phyloP scores from a whole-genome alignment of 2,113 vertebrate genomes.

The Pomatorhinus ruficollis region DNA sequence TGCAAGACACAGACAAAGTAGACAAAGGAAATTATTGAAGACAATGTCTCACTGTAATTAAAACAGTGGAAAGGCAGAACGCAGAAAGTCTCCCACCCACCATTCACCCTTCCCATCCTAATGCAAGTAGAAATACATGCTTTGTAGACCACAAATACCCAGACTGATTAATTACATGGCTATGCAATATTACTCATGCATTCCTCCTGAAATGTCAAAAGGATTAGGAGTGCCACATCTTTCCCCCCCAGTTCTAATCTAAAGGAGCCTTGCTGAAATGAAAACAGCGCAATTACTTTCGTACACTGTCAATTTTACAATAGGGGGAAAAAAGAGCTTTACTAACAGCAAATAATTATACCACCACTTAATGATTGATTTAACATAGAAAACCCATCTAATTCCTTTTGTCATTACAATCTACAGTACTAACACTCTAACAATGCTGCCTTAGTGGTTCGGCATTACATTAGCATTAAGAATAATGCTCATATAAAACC shows the following conservation, averaged over 20 bases:
- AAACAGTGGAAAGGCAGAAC: conserved; percentile 49
- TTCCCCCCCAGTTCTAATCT: conserved; percentile 69
- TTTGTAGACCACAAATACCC: conserved; percentile 66
- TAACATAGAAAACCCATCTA: conserved; percentile 77
- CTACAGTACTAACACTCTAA: conserved; percentile 71
- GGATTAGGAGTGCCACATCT: conserved; percentile 73
- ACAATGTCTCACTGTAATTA: conserved; percentile 68
- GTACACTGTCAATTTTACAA: conserved; percentile 75
- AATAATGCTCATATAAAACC: conserved; percentile 70
- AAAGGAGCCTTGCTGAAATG: conserved; percentile 72
- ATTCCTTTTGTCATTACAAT: conserved; percentile 77
- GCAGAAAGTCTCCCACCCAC: conserved; percentile 58
- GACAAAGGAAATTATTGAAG: conserved; percentile 68
- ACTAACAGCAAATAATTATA: conserved; percentile 79
- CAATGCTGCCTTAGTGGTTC: conserved; percentile 60
- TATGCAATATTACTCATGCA: conserved; percentile 74
- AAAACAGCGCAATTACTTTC: conserved; percentile 75
- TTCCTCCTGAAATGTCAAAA: conserved; percentile 77
- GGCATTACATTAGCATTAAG: conserved; percentile 69
- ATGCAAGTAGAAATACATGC: conserved; percentile 54
- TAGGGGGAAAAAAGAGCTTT: conserved; percentile 64
- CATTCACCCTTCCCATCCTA: conserved; percentile 52
- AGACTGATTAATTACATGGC: conserved; percentile 70
- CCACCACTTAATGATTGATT: conserved; percentile 78
- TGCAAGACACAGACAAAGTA: conserved; percentile 54